Base-by-base conservation (phyloP, 1,140 invertebrate species). In the Zaprionus capensis region DNA sequence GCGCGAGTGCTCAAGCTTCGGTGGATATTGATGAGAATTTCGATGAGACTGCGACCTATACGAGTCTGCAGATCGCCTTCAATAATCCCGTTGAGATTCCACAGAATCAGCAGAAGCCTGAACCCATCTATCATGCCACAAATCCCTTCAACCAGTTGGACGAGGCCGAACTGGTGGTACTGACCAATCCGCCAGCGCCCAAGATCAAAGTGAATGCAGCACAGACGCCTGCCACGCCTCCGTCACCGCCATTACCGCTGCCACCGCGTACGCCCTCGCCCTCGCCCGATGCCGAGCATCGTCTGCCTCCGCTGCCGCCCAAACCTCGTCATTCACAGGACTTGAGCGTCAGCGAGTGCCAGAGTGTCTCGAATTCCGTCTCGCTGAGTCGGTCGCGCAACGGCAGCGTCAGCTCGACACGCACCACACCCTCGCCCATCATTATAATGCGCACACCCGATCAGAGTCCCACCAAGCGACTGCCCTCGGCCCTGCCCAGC, bases 31-130 rank as follows among this genome's bases (percentile, higher is more conserved):
- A 96, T 46, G 95, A 95, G 65, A 92, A 91, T 9, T 95, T 96
- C 74, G 95, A 95, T 81, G 96, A 97, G 78, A 94, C 95, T 58
- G 95, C 95, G 55, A 97, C 96, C 0, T 97, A 97, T 78, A 96
- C 96, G 1, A 97, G 96, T 88, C 93, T 97, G 44, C 96, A 97
- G 91, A 94, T 97, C 84, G 97, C 97, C 0, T 97, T 97, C 94
- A 97, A 96, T 91, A 97, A 97, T 93, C 97, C 96, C 0, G 91
- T 97, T 9, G 63, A 78, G 0, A 91, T 91, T 56, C 82, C 26
- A 56, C 74, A 55, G n/a, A 71, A 22, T 24, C 57, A 68, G 36
- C 72, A 17, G 36, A 66, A 36, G 20, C 6, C 38, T 14, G 51
- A 38, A 9, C 65, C 53, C 14, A 26, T 22, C 5, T 82, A 91